Conservation (phyloP, 2,888 invertebrate genomes). For the Clistopyga incitator region DNA sequence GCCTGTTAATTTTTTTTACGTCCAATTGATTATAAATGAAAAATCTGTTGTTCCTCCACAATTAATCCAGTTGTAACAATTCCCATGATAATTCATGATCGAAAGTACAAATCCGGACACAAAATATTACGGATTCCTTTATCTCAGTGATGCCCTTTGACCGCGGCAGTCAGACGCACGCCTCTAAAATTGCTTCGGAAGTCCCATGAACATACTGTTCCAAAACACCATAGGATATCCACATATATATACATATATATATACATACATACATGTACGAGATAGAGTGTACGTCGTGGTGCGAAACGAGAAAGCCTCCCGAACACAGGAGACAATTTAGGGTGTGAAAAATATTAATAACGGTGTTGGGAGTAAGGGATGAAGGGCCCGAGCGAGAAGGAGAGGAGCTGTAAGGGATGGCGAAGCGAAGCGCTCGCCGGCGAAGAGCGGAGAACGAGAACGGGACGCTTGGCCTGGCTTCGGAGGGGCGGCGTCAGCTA, state of each 20-base stretch:
- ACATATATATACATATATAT: background rate
- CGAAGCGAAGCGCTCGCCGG: conserved; percentile 58
- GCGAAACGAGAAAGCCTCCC: conserved; percentile 56
- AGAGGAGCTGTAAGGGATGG: conserved; percentile 60
- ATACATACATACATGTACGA: background rate
- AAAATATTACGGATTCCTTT: conserved; percentile 66
- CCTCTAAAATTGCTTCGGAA: conserved; percentile 80
- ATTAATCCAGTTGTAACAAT: too few species aligned
- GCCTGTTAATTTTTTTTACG: too few species aligned
- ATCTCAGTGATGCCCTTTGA: conserved; percentile 77
- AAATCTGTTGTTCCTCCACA: too few species aligned
- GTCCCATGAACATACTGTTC: conserved; percentile 28
- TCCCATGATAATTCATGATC: too few species aligned
- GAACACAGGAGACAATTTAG: conserved; percentile 81
- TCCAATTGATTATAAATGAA: too few species aligned
- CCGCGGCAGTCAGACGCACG: conserved; percentile 79
- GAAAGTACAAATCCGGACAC: background rate
- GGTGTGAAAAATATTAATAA: conserved; percentile 84
- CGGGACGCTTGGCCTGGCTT: conserved; percentile 63
- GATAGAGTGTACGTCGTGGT: conserved; percentile 20
- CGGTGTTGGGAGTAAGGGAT: conserved; percentile 75
- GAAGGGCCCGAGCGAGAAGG: conserved; percentile 70
- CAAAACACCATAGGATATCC: background rate
- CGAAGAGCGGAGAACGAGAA: conserved; percentile 68
- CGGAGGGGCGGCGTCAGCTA: conserved; percentile 52